Evolutionary conservation across 2,888 invertebrate species (phyloP).

Genomic region (Ectemnius lituratus): DNA sequence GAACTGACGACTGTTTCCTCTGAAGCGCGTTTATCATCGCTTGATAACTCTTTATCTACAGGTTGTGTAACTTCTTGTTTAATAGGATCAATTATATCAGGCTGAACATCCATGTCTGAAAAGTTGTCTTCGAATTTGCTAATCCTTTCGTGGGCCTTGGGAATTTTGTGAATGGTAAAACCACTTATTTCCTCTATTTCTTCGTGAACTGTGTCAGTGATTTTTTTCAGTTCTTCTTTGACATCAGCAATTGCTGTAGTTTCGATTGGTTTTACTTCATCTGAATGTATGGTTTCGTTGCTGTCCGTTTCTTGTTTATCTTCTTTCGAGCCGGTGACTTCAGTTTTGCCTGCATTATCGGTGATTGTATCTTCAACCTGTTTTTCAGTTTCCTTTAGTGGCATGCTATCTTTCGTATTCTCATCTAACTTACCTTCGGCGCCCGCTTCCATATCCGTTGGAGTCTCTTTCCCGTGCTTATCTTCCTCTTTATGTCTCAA

Average conservation of each 20-base stretch:
- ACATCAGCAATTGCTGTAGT: not conserved
- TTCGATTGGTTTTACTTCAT: not conserved
- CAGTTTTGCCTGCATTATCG: conserved; percentile 16
- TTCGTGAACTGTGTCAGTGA: not conserved
- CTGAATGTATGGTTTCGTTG: no score
- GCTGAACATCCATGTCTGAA: no score
- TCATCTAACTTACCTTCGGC: not conserved
- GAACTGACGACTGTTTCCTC: not conserved
- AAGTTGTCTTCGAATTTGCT: not conserved
- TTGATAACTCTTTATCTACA: not conserved
- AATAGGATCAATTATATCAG: not conserved
- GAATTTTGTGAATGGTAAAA: no score
- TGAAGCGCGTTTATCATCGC: not conserved
- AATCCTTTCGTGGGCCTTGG: not conserved
- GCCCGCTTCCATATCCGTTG: not conserved
- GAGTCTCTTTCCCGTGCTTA: not conserved
- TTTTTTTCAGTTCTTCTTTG: not conserved
- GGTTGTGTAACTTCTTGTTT: not conserved
- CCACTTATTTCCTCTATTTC: conserved; percentile 20
- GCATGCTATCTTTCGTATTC: not conserved
- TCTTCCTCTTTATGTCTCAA: not conserved
- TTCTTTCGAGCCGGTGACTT: conserved; percentile 1
- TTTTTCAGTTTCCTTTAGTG: conserved; percentile 1
- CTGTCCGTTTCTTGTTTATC: not conserved
- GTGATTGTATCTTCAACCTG: conserved; percentile 3